Conservation (phyloP, 2,113 vertebrate genomes). For the Xyliphius kryptos region DNA sequence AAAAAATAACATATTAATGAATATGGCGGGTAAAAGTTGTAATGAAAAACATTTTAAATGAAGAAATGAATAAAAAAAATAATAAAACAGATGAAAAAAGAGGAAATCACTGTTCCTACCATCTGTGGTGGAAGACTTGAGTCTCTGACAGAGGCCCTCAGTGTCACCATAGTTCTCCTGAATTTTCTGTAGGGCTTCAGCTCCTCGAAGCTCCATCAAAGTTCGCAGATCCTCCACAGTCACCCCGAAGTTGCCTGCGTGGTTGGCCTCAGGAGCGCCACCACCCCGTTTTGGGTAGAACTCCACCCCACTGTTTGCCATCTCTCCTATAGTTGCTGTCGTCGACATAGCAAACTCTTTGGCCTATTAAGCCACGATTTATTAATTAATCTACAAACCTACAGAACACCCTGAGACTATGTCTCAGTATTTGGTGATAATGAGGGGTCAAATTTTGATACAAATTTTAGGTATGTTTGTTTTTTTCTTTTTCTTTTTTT, state of each 20-base stretch:
- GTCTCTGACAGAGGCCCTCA: conserved; percentile 76
- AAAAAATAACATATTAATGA: too few species aligned
- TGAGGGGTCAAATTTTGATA: conserved; percentile 11
- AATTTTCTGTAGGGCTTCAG: conserved; percentile 78
- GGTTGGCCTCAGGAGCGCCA: conserved; percentile 57
- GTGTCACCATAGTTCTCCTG: conserved; percentile 75
- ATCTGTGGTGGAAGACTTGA: conserved; percentile 75
- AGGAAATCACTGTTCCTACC: conserved; percentile 63
- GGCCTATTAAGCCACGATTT: conserved; percentile 22
- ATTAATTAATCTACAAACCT: conserved; percentile 36
- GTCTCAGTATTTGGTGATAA: conserved; percentile 25
- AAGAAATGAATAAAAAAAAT: too few species aligned
- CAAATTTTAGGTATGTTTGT: conserved; percentile 1
- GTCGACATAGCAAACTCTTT: conserved; percentile 57
- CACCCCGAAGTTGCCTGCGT: conserved; percentile 74
- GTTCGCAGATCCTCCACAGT: conserved; percentile 73
- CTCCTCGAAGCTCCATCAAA: conserved; percentile 83
- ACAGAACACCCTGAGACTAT: conserved; percentile 8
- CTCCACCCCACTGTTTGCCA: conserved; percentile 86
- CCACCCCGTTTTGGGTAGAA: conserved; percentile 74
- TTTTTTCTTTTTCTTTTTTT: conserved; percentile 4
- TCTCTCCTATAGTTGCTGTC: conserved; percentile 76
- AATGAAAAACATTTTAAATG: too few species aligned
- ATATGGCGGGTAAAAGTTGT: background rate
- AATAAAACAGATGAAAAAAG: too few species aligned